Base-by-base conservation (phyloP, 2,797 vertebrate species). In the Danio tinwini region DNA sequence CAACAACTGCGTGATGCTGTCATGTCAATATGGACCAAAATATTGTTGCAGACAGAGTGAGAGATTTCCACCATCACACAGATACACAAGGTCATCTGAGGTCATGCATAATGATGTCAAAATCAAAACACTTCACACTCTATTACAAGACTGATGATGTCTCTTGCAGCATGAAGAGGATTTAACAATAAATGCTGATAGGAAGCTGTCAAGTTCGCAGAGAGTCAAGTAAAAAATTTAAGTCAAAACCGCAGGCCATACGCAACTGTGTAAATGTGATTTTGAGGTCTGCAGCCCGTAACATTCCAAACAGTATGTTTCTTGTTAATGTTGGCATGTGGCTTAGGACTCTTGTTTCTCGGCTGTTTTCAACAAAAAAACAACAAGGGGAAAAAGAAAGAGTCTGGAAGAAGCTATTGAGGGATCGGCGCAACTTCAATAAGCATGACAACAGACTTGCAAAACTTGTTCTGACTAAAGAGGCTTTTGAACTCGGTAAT, bases 291-390 rank as follows among this genome's bases (percentile, higher is more conserved):
- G 62, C 8, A 76, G 70, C 52, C 71, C 4, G 40, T 68, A 61
- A 64, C 61, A 82, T 80, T 81, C 64, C 52, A 72, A 67, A 64
- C 62, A 73, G 19, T 76, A 71, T 67, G 64, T 67, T 74, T 75
- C 58, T 56, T 45, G 67, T 39, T 82, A 77, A 50, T 83, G 70
- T 76, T 69, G 62, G 37, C 50, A 58, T 81, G 70, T 64, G n/a
- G 16, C 10, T 21, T 29, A 49, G 52, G 59, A 29, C 39, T 53
- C 19, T 78, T 12, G 29, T 62, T 72, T 55, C 76, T 76, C 42
- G 19, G 79, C 42, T 21, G 55, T 59, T 69, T 65, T 29, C 45
- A 71, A 50, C 5, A 56, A 58, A 53, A 55, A 75, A 19, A 13
- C 39, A 17, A 12, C 71, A 8, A 61, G 59, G 59, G 56, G 61